A percentile compares a stretch with the other conserved stretches of the same genome.
These are phyloP conservation scores for Agriopis aurantiaria DNA, from an alignment of 2,888 invertebrate species.

Conservation along the genomic window DNA sequence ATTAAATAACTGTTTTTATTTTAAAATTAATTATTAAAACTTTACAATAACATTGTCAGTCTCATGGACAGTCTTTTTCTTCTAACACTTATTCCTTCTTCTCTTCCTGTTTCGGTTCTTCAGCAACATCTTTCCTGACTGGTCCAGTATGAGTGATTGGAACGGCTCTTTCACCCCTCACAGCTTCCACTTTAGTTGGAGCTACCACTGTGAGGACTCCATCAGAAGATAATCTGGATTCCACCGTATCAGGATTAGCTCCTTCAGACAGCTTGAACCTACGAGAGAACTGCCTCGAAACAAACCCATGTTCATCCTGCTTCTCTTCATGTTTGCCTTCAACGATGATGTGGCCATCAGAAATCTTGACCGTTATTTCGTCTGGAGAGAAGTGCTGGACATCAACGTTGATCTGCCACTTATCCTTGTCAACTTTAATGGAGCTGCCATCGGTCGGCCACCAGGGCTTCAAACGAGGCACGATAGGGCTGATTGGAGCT, in stretches of 20 bases:
- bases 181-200: conserved; percentile 73
- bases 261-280: conserved; percentile 91
- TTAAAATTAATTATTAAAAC: conserved; percentile 7
- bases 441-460: conserved; percentile 78
- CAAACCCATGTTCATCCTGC: conserved; percentile 90
- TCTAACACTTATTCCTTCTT: conserved; percentile 20
- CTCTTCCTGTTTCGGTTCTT: conserved; percentile 46
- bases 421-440: conserved; percentile 83
- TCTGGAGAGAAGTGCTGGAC: conserved; percentile 92
- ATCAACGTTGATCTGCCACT: conserved; percentile 90
- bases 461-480: conserved; percentile 66
- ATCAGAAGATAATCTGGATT: conserved; percentile 92
- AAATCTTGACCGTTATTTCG: conserved; percentile 91
- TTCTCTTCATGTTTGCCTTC: conserved; percentile 94
- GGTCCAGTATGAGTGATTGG: conserved; percentile 87
- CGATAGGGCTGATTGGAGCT: conserved; percentile 59
- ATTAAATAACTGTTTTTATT: background rate
- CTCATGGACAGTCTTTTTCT: conserved; percentile 39
- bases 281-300: conserved; percentile 90
- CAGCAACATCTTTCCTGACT: conserved; percentile 68
- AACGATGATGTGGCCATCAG: conserved; percentile 89
- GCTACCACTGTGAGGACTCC: conserved; percentile 90
- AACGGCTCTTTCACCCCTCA: conserved; percentile 80
- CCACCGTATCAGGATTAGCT: conserved; percentile 89
- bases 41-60: conserved; percentile 28